Evolutionary conservation across 2,888 invertebrate genomes (phyloP).

Genomic region (Clitarchus hookeri): DNA sequence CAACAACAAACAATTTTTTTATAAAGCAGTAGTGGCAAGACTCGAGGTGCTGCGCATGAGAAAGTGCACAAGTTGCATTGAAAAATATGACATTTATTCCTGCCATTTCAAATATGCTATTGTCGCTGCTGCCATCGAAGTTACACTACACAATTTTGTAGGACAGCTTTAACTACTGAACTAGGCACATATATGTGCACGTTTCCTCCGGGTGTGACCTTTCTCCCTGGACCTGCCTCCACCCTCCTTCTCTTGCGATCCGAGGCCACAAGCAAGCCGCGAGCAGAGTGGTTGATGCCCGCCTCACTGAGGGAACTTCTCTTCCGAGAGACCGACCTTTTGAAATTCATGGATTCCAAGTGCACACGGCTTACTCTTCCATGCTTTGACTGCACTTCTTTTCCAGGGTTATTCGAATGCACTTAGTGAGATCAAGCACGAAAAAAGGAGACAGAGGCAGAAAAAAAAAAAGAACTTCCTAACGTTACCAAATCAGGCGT

Average conservation of each 20-base stretch:
- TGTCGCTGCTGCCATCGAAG: no score
- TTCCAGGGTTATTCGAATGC: background rate
- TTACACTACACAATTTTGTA: no score
- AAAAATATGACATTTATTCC: no score
- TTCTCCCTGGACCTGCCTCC: background rate
- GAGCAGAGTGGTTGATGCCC: background rate
- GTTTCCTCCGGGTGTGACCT: no score
- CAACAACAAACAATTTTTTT: no score
- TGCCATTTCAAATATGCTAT: no score
- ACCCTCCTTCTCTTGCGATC: background rate
- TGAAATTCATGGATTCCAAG: background rate
- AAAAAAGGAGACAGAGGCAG: background rate
- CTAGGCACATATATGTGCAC: no score
- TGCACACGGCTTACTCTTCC: background rate
- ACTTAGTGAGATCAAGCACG: background rate
- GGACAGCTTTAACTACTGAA: no score
- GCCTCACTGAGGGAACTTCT: background rate
- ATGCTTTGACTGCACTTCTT: background rate
- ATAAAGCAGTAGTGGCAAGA: no score
- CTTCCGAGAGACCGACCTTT: background rate
- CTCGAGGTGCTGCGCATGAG: no score
- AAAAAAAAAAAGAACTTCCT: background rate
- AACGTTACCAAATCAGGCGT: no score
- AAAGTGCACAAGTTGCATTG: no score
- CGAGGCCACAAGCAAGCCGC: background rate